Evolutionary conservation across 2,113 vertebrate species (phyloP), one percentile per base, ranked within the genome.

Genomic region (Empidonax traillii): DNA sequence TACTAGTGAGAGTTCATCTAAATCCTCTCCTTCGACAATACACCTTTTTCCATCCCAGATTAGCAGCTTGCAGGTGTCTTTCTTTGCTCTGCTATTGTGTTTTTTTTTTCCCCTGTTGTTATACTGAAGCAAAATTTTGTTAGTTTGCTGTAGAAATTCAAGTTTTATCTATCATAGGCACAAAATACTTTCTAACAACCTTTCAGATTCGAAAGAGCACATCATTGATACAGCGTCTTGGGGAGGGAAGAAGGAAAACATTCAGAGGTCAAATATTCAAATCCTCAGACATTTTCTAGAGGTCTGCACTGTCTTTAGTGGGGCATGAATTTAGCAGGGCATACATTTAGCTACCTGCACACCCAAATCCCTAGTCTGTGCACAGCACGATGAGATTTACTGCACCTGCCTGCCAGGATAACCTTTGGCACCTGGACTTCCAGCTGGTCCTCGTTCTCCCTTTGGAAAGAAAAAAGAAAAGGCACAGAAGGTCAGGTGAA

Each of bases 391-490:
- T 98, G 99, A 98, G 98, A 99, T 99, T 99, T 99, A 99, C 99
- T 99, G 99, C 99, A 99, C 99, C 99, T 99, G 99, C 99, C 99
- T 99, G 99, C 99, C 99, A 99, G 99, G 99, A 99, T 99, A 99
- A 99, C 99, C 99, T 99, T 99, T 99, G 99, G 99, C 99, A 98
- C 99, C 99, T 95, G 98, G 98, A 90, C 98, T 99, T 97, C 99
- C 99, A 43, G 98, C 97, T 65, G 98, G 98, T 98, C 99, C 99
- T 69, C 94, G 98, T 82, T 98, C 98, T 25, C 99, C 99, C 99
- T 99, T 98, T 51, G 98, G 94, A 89, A 85, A 95, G 92, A 90
- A 53, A 39, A 81, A 53, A 97, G 92, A 81, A 27, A 97, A 96
- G 15, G 37, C 58, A 94, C 39, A 87, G 53, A 78, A 62, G 46